A percentile compares a stretch with the other conserved stretches of the same genome.
Conservation (phyloP, 2,888 invertebrate species). For the Carcina quercana region DNA sequence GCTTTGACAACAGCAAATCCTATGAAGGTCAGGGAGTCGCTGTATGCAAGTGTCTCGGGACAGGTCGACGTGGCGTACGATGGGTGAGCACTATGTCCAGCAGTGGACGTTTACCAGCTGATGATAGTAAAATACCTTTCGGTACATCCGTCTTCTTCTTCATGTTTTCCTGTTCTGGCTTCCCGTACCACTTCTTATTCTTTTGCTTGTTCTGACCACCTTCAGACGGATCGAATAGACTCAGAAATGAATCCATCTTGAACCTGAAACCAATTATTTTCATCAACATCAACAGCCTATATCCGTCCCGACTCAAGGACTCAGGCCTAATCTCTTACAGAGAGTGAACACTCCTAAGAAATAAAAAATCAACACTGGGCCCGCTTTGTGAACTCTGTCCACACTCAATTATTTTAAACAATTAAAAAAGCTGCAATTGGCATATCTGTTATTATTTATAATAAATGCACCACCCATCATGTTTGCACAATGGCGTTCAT, state of each 20-base stretch:
- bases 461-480: too few relatives aligned
- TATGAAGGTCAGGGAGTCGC: not conserved
- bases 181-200: conserved; percentile 59
- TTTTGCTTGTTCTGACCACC: conserved; percentile 52
- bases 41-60: not conserved
- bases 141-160: conserved; percentile 52
- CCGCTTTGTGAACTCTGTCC: not conserved
- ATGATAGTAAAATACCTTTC: conserved; percentile 36
- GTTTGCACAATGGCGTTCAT: too few relatives aligned
- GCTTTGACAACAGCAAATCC: not conserved
- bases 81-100: not conserved
- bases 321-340: not conserved
- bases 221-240: conserved; percentile 83
- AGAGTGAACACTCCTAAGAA: not conserved
- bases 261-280: conserved; percentile 13
- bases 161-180: conserved; percentile 42
- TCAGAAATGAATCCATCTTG: conserved; percentile 87
- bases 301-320: not conserved
- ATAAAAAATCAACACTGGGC: not conserved
- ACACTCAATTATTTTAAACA: not conserved
- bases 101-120: not conserved
- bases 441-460: not conserved
- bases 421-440: not conserved
- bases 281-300: not conserved
- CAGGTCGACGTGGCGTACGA: not conserved